A percentile compares a stretch with the other conserved stretches of the same genome.
Evolutionary conservation across 2,888 invertebrate genomes (phyloP).

Genomic region (Amiota communis): DNA sequence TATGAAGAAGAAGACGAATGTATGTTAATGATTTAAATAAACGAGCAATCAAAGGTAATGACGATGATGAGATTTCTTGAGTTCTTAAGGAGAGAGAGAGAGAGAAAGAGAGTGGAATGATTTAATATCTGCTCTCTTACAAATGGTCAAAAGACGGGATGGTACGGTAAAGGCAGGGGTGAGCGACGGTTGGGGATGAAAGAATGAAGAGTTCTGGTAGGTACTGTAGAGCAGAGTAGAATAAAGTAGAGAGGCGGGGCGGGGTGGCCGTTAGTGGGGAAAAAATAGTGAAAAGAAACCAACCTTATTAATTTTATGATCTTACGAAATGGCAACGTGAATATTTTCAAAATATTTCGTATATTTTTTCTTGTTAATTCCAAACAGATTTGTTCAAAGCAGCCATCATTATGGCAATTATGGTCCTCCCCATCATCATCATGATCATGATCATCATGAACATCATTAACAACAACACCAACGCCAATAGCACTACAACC

Average conservation of each 20-base stretch:
- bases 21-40: too few species aligned
- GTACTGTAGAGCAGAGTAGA: slow-evolving; percentile 27
- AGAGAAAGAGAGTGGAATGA: too few species aligned
- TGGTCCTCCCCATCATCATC: too few species aligned
- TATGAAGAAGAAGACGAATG: too few species aligned
- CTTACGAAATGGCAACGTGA: slow-evolving; percentile 64
- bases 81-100: too few species aligned
- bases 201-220: neutral
- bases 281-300: slow-evolving; percentile 48
- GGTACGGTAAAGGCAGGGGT: too few species aligned
- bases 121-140: too few species aligned
- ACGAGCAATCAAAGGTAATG: too few species aligned
- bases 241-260: neutral
- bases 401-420: slow-evolving; percentile 6
- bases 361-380: slow-evolving; percentile 45
- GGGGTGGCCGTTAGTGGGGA: too few species aligned
- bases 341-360: slow-evolving; percentile 55
- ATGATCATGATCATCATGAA: too few species aligned
- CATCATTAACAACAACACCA: slow-evolving; percentile 1
- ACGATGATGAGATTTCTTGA: too few species aligned
- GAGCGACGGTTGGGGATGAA: neutral
- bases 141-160: too few species aligned
- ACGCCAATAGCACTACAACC: neutral
- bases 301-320: slow-evolving; percentile 67
- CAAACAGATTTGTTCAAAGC: slow-evolving; percentile 39